These are phyloP conservation scores for Himalopsyche anomala DNA, from an alignment of 2,888 invertebrate species.

Conservation along the genomic window DNA sequence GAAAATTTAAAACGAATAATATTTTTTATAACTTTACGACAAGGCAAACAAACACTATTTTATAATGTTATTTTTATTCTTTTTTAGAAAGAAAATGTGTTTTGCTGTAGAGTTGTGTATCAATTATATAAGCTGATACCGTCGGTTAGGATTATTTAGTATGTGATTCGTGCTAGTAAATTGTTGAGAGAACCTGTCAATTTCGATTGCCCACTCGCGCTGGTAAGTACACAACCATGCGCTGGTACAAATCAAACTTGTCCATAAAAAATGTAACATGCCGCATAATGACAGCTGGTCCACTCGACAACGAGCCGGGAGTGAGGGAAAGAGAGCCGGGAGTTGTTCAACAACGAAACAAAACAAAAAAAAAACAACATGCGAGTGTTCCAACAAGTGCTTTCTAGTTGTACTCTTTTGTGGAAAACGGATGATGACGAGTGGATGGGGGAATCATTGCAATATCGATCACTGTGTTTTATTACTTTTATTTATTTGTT, in stretches of 20 bases:
- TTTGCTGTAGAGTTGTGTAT: too few species aligned
- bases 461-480: neutral
- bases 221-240: slow-evolving; percentile 44
- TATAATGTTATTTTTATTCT: too few species aligned
- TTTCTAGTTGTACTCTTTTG: slow-evolving; percentile 37
- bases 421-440: slow-evolving; percentile 22
- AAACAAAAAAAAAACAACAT: slow-evolving; percentile 64
- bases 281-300: slow-evolving; percentile 80
- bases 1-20: too few species aligned
- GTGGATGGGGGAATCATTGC: slow-evolving; percentile 1
- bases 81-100: too few species aligned
- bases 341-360: slow-evolving; percentile 57
- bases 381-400: slow-evolving; percentile 62
- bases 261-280: slow-evolving; percentile 74
- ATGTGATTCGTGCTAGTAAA: neutral
- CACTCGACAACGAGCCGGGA: slow-evolving; percentile 75
- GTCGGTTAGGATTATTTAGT: too few species aligned
- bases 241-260: slow-evolving; percentile 63
- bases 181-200: slow-evolving; percentile 47
- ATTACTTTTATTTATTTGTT: neutral
- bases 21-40: too few species aligned
- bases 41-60: too few species aligned
- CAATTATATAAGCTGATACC: too few species aligned
- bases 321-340: slow-evolving; percentile 66
- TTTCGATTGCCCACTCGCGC: slow-evolving; percentile 41